Percentiles rank a stretch among this genome's conserved stretches.
These are phyloP conservation scores for Oryzias dopingdopingensis DNA, from an alignment of 2,797 vertebrate genomes.

Conservation along the genomic window DNA sequence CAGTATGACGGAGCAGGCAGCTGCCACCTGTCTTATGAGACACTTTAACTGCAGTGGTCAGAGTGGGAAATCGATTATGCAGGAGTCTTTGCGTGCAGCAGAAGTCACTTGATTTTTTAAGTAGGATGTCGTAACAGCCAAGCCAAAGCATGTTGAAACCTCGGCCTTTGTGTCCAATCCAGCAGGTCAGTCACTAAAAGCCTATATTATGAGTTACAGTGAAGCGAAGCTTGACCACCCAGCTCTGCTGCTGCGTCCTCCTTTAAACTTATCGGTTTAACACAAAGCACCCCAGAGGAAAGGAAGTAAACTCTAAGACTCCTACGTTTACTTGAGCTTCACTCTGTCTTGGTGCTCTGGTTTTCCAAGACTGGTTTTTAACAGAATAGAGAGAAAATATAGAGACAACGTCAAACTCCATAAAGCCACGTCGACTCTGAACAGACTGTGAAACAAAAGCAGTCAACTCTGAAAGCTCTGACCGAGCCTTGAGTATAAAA, in stretches of 20 bases:
- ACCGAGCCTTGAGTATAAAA: slow-evolving; percentile 5
- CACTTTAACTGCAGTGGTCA: slow-evolving; percentile 51
- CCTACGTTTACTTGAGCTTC: slow-evolving; percentile 33
- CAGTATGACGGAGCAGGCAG: slow-evolving; percentile 52
- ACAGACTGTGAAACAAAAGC: background rate
- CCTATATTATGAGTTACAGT: slow-evolving; percentile 39
- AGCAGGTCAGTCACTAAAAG: slow-evolving; percentile 44
- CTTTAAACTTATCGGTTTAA: slow-evolving; percentile 31
- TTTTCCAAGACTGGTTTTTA: slow-evolving; percentile 32
- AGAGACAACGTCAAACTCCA: slow-evolving; percentile 14
- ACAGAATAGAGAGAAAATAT: slow-evolving; percentile 10
- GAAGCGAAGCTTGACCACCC: slow-evolving; percentile 57
- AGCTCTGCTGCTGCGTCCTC: slow-evolving; percentile 45
- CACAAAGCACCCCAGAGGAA: slow-evolving; percentile 13
- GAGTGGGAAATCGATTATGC: slow-evolving; percentile 51
- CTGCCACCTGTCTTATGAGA: slow-evolving; percentile 64
- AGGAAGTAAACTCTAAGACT: slow-evolving; percentile 14
- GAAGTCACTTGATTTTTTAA: slow-evolving; percentile 63
- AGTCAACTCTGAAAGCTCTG: slow-evolving; percentile 14
- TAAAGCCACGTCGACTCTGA: slow-evolving; percentile 9
- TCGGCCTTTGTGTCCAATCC: slow-evolving; percentile 61
- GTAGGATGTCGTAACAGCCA: slow-evolving; percentile 70
- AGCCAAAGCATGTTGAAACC: slow-evolving; percentile 54
- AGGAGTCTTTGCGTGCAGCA: slow-evolving; percentile 54
- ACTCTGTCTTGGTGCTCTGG: slow-evolving; percentile 8